phyloP scores from a whole-genome alignment of 2,113 vertebrate species.

The Osmerus mordax region DNA sequence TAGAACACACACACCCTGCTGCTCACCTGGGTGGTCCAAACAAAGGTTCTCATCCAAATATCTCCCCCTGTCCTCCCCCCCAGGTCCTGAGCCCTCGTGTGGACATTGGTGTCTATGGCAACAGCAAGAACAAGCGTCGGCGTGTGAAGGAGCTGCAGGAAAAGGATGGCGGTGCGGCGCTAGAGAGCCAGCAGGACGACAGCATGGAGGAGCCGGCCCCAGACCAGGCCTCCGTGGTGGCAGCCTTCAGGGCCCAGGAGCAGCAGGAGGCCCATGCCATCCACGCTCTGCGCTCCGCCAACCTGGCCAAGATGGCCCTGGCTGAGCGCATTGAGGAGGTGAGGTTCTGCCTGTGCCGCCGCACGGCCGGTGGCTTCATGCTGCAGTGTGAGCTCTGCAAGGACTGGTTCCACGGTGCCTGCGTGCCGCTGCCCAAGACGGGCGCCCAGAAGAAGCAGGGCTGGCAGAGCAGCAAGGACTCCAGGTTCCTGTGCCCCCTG shows the following conservation, averaged over 20 bases:
- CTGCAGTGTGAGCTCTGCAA: constrained; percentile 96
- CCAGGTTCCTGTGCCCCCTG: constrained; percentile 92
- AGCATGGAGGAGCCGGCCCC: constrained; percentile 78
- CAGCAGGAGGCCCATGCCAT: constrained; percentile 94
- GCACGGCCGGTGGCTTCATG: constrained; percentile 94
- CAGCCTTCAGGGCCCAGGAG: constrained; percentile 91
- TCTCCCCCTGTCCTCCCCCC: neutral
- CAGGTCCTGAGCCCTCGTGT: constrained; percentile 94
- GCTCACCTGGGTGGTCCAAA: no score
- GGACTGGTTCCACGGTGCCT: constrained; percentile 97
- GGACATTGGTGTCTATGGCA: constrained; percentile 95
- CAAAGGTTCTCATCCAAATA: neutral
- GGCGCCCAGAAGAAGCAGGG: constrained; percentile 86
- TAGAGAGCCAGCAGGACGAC: constrained; percentile 92
- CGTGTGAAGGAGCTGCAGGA: constrained; percentile 91
- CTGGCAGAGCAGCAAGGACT: constrained; percentile 92
- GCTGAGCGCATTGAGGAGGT: constrained; percentile 96
- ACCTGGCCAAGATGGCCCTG: constrained; percentile 96
- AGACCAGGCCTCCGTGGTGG: constrained; percentile 87
- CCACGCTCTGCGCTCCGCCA: constrained; percentile 89
- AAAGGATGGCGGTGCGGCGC: constrained; percentile 89
- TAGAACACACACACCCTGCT: constrained; percentile 14
- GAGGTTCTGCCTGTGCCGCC: constrained; percentile 94
- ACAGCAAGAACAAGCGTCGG: constrained; percentile 90
- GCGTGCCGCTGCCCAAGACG: constrained; percentile 90